Base-by-base conservation (phyloP, 2,888 invertebrate species). In the Leptinotarsa haldemani region DNA sequence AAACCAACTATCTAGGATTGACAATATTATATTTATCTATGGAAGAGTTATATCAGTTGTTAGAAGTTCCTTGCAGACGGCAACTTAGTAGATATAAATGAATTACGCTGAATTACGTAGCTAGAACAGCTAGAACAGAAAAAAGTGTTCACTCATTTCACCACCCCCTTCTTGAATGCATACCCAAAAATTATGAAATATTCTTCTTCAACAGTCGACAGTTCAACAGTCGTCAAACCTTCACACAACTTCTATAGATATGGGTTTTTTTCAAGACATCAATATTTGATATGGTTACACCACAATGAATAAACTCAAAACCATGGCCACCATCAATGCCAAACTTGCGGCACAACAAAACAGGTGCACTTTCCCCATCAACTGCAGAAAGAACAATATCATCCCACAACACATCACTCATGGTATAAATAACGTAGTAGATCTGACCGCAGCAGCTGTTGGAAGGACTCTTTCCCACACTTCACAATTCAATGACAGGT, bases 201-300 rank as follows among this genome's bases (percentile, higher is more conserved):
- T 63, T 63, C 9, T 40, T 63, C 40, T 16, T 63, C 0, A 63
- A 63, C 63, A n/a, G n/a, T n/a, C n/a, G n/a, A n/a, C n/a, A n/a
- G n/a, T 53, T 53, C 0, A 16, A 63, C 63, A 63, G 63, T 63
- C 63, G 30, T 63, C 63, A 2, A 63, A 63, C 18, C 30, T 63
- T 25, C 40, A 16, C 63, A 30, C 63, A 18, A 25, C 63, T 63
- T 7, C 30, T 63, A 63, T 30, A 63, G 63, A 63, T 63, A 63
- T 63, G 63, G 68, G 68, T 68, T 68, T 53, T 40, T 68, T 30
- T 53, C 53, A 53, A 52, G 68, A 30, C 56, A 68, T 68, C 40
- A 22, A n/a, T 20, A 15, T 12, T 12, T 30, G 18, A 22, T 68
- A 16, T 53, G 56, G 56, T 3, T 52, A 53, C n/a, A 48, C 16